Percentiles rank a stretch among this genome's conserved stretches.
phyloP scores from a whole-genome alignment of 2,797 vertebrate species.

The Xerus rutilus region DNA sequence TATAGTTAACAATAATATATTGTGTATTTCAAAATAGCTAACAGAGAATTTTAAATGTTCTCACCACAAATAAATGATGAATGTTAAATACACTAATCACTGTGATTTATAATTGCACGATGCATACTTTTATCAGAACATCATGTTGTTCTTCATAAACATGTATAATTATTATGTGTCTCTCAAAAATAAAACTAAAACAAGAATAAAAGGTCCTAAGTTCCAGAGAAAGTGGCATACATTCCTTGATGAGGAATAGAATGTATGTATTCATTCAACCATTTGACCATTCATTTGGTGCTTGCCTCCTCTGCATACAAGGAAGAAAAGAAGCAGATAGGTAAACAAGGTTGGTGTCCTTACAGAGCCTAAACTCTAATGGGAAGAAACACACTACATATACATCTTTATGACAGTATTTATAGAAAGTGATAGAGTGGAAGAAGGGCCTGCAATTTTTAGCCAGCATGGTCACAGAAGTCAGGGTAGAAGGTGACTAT shows the following conservation, averaged over 20 bases:
- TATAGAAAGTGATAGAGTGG: neutral
- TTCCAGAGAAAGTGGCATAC: neutral
- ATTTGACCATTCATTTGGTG: neutral
- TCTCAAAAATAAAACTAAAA: neutral
- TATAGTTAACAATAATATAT: neutral
- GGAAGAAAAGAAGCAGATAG: neutral
- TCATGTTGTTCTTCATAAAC: neutral
- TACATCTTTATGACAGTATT: neutral
- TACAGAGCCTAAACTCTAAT: neutral
- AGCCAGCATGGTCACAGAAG: neutral
- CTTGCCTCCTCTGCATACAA: neutral
- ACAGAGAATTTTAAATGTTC: neutral
- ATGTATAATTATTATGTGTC: neutral
- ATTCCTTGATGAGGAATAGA: neutral
- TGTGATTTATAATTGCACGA: neutral
- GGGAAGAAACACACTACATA: neutral
- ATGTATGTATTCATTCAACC: neutral
- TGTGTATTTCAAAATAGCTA: neutral
- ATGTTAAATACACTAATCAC: neutral
- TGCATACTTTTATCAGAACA: neutral
- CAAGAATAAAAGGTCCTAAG: neutral
- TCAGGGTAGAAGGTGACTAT: neutral
- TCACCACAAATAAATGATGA: neutral
- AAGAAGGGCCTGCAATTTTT: neutral
- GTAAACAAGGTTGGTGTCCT: neutral